These are phyloP conservation scores for Odontocolon sp. DNA, from an alignment of 2,888 invertebrate species.

Conservation along the genomic window DNA sequence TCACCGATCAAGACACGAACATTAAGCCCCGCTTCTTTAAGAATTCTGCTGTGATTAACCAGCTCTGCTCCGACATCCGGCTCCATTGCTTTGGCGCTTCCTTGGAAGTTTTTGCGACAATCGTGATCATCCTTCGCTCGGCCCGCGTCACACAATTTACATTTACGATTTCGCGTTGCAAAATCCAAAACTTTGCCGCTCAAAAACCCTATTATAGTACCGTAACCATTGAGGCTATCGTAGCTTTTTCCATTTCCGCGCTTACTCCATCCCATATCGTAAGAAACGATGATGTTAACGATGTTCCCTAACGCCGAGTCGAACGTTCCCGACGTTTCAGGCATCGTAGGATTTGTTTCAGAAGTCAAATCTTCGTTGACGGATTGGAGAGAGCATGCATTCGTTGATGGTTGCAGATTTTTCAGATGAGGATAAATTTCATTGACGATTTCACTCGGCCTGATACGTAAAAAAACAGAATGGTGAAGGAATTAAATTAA, in stretches of 20 bases:
- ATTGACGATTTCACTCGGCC: constrained; percentile 15
- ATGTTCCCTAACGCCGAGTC: constrained; percentile 30
- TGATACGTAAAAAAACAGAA: constrained; percentile 8
- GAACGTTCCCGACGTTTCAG: constrained; percentile 25
- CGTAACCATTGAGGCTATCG: constrained; percentile 65
- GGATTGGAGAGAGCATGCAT: constrained; percentile 1
- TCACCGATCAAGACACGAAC: constrained; percentile 65
- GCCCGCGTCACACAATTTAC: constrained; percentile 60
- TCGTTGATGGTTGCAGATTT: constrained; percentile 10
- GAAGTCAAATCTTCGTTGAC: constrained; percentile 3
- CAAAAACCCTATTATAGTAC: constrained; percentile 65
- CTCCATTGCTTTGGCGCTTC: constrained; percentile 68
- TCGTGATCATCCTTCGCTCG: constrained; percentile 60
- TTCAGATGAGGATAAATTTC: constrained; percentile 24
- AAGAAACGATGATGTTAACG: constrained; percentile 59
- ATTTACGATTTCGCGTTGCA: constrained; percentile 65
- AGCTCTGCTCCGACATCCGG: constrained; percentile 55
- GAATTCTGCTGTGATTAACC: constrained; percentile 54
- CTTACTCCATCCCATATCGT: constrained; percentile 67
- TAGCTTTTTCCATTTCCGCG: constrained; percentile 65
- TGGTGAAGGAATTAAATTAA: constrained; percentile 17
- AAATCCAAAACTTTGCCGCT: constrained; percentile 67
- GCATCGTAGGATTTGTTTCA: no score
- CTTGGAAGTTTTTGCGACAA: constrained; percentile 64
- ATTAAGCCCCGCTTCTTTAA: constrained; percentile 59